Evolutionary conservation across 2,113 vertebrate genomes (phyloP), one percentile per base, ranked within the genome.

Genomic region (Phrynocephalus versicolor): DNA sequence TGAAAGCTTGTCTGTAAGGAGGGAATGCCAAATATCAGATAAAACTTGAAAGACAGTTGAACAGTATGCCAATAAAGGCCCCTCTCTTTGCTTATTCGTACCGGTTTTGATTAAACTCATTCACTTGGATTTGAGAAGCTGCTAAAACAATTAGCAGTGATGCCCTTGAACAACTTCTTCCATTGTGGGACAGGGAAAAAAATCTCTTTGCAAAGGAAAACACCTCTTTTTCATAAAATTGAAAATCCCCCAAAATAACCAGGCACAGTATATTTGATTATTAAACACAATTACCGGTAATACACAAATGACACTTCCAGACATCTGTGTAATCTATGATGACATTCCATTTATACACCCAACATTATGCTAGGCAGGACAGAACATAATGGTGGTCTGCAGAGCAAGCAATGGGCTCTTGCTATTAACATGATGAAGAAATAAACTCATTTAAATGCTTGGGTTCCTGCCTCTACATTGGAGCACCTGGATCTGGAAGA

Each of bases 141-240:
- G 13, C 12, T 74, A 37, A 82, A 79, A 57, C 3, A 19, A 3
- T 65, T 39, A 80, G 79, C 70, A 58, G 25, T 25, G 15, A 10
- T 41, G 6, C 25, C 30, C 60, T 67, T 87, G 76, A 84, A 79
- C 84, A 88, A 13, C 15, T 85, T 87, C 81, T 79, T 35, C 89
- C 18, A 81, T 45, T 88, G 37, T 62, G 58, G 55, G 19, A 57
- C 55, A 1, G 84, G 88, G 88, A 81, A 0, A 81, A 0, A 57
- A 82, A 84, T 2, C 12, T 21, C 69, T 92, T 91, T 81, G 81
- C 64, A 27, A 2, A 90, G 79, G 62, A 88, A 87, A 85, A 83
- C 15, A n/a, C 23, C 15, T 87, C n/a, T n/a, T 6, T 51, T 51
- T 51, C 45, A 51, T 51, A 6, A 5, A 51, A 51, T 51, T 51